Evolutionary conservation across 2,888 invertebrate genomes (phyloP), one percentile per base, ranked within the genome.

Genomic region (Macaria liturata): DNA sequence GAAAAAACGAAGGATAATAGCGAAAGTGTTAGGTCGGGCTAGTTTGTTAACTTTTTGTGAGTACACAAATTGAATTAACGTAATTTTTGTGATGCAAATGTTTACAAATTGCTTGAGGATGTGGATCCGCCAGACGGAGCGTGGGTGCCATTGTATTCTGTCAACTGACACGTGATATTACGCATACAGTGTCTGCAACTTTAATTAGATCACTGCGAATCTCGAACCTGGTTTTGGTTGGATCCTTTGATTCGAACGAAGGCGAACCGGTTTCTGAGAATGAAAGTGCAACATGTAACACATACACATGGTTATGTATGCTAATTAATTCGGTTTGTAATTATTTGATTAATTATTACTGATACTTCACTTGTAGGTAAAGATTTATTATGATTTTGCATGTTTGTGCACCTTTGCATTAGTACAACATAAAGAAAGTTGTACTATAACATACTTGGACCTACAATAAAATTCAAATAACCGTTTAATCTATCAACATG

Each of bases 101-200:
- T 74, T 76, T 77, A 79, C 71, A 83, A 86, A 84, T 84, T 86
- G 81, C 80, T 75, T 71, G 75, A 77, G 81, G 84, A 84, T 81
- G 80, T 76, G 79, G 76, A 75, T 73, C 70, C 70, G 70, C 73
- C 89, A 91, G 89, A 88, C 90, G 70, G 62, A 75, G 88, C 85
- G 91, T 91, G 88, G 91, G 91, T 76, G 64, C 86, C 83, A 89
- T 90, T 91, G 90, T 89, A 74, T 83, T 84, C 74, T 69, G 73
- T 76, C 77, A 82, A 81, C 78, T 83, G 81, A 74, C 74, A 72
- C 68, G 73, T 71, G 76, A 76, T 78, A 81, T 83, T 82, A 83
- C 80, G 79, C 77, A 78, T 78, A 71, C 78, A 75, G 74, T 76
- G 75, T 76, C 69, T 71, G 71, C 71, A 74, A 69, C 66, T 77